phyloP scores from a whole-genome alignment of 2,113 vertebrate genomes.

The Gnathonemus echidnorhynchus region DNA sequence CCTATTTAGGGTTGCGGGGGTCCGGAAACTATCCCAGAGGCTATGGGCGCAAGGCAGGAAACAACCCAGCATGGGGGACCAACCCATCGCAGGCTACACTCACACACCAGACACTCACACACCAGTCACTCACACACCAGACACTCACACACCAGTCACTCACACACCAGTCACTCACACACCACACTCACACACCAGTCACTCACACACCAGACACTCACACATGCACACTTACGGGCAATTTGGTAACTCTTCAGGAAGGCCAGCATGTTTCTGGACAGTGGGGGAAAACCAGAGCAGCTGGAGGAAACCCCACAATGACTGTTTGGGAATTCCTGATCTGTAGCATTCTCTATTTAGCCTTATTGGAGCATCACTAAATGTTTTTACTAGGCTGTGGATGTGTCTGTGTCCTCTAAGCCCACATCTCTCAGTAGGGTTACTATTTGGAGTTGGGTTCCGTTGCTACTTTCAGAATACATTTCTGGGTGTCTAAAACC shows the following conservation, averaged over 20 bases:
- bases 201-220: too few relatives aligned
- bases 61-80: too few relatives aligned
- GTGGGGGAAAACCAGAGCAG: too few relatives aligned
- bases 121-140: too few relatives aligned
- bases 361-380: background rate
- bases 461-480: background rate
- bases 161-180: too few relatives aligned
- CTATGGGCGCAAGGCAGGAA: background rate
- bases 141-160: too few relatives aligned
- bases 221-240: too few relatives aligned
- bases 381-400: background rate
- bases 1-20: background rate
- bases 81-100: too few relatives aligned
- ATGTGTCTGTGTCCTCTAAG: background rate
- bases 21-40: background rate
- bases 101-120: too few relatives aligned
- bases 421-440: background rate
- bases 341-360: background rate
- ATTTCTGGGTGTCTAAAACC: background rate
- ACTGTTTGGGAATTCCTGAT: background rate
- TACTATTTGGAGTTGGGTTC: background rate
- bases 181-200: too few relatives aligned
- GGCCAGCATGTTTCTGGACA: too few relatives aligned
- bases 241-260: too few relatives aligned
- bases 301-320: background rate